phyloP scores from a whole-genome alignment of 53 echinoderm and acorn worm species.

The Apostichopus leukothele region DNA sequence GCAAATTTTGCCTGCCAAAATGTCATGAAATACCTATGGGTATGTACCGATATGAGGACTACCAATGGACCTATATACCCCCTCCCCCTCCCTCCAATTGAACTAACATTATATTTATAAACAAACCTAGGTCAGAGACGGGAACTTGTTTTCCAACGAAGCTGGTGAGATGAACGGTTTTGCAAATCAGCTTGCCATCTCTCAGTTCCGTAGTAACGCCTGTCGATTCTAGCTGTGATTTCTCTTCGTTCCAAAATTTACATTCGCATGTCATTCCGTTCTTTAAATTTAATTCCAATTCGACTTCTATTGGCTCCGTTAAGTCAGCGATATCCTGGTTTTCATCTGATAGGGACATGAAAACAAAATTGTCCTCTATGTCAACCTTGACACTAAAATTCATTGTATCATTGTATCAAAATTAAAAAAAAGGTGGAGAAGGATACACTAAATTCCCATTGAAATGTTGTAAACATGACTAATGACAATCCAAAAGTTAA shows the following conservation, averaged over 20 bases:
- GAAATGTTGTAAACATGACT: too few relatives aligned
- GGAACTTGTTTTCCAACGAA: background rate
- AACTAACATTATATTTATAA: too few relatives aligned
- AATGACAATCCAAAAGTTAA: too few relatives aligned
- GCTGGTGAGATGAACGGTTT: background rate
- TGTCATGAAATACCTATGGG: too few relatives aligned
- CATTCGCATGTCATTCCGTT: background rate
- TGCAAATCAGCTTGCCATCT: background rate
- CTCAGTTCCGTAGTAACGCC: constrained; percentile 1
- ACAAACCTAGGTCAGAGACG: background rate
- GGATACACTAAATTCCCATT: too few relatives aligned
- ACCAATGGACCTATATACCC: too few relatives aligned
- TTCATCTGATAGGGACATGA: background rate
- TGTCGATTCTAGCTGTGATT: background rate
- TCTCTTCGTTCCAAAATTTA: constrained; percentile 21
- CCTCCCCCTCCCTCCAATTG: too few relatives aligned
- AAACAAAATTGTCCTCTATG: too few relatives aligned
- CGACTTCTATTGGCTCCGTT: background rate
- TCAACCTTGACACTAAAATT: background rate
- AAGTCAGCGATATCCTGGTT: background rate
- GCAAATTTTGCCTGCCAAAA: too few relatives aligned
- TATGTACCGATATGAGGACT: too few relatives aligned
- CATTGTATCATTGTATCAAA: background rate
- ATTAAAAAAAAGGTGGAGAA: background rate
- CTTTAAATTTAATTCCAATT: background rate